Base-by-base conservation (phyloP, 1,140 invertebrate genomes). In the Drosophila lowei region DNA sequence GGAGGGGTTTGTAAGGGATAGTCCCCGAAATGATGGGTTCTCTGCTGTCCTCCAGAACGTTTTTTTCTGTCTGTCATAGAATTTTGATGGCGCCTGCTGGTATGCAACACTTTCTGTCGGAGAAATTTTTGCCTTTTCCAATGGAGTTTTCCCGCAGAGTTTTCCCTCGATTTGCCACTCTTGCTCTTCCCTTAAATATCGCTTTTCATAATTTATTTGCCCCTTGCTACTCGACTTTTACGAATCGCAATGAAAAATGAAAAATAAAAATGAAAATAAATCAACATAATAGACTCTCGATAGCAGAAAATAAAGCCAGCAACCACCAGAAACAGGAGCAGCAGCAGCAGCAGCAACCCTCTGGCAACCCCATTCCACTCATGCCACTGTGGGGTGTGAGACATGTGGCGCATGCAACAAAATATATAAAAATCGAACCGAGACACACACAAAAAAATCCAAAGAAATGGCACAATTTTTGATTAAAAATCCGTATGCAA, bases 261-360 rank as follows among this genome's bases (percentile, higher is more conserved):
- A 38, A 38, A 81, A 78, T 88, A 66, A 78, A 83, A 79, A 86
- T 86, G 72, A 58, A 86, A 88, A 86, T 88, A 86, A 86, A 86
- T 86, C 83, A 86, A 60, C 83, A 86, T 86, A 86, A 86, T 86
- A 86, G 75, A 88, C 78, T 81, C 60, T 63, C 58, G 72, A 68
- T 34, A 43, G 61, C 61, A 13, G 61, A 42, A 65, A 64, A 67
- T n/a, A 47, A 57, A 56, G 41, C 34, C 21, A 83, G 48, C 75
- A 75, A 81, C 73, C 67, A 76, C 73, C 77, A 71, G 58, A 63
- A 42, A 16, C 25, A 53, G 18, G 38, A 18, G 52, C 52, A 15
- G 46, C 13, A 56, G 38, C 53, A 52, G n/a, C 44, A 28, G 8
- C 16, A 84, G 53, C 81, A 76, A 88, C 83, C 83, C 83, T 88